Conservation (phyloP, 1,140 invertebrate genomes). For the Xylocopa sonorina region DNA sequence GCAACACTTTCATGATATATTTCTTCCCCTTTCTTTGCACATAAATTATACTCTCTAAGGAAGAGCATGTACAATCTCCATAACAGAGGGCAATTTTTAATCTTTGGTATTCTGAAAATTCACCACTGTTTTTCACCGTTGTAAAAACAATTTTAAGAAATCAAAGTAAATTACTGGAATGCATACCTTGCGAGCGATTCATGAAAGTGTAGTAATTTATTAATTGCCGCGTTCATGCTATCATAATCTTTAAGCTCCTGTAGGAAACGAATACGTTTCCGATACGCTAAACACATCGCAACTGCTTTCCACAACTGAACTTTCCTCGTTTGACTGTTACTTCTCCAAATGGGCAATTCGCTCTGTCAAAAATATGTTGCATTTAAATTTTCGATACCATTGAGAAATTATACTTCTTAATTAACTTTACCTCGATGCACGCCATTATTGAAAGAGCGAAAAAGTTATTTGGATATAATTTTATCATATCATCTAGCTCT, state of each 20-base stretch:
- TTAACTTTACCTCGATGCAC: constrained; percentile 73
- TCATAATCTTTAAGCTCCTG: constrained; percentile 60
- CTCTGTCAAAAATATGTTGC: constrained; percentile 67
- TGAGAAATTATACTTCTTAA: constrained; percentile 10
- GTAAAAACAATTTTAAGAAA: constrained; percentile 5
- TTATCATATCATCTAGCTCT: constrained; percentile 72
- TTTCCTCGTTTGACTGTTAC: constrained; percentile 62
- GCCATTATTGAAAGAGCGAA: constrained; percentile 80
- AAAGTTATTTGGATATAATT: constrained; percentile 83
- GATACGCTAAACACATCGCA: constrained; percentile 73
- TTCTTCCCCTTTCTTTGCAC: constrained; percentile 77
- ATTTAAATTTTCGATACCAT: background rate
- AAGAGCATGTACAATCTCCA: constrained; percentile 84
- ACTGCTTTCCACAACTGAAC: constrained; percentile 71
- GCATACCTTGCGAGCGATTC: constrained; percentile 68
- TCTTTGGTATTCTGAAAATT: constrained; percentile 71
- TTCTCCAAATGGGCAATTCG: constrained; percentile 75
- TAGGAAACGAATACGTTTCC: constrained; percentile 69
- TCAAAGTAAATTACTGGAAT: background rate
- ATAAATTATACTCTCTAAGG: constrained; percentile 76
- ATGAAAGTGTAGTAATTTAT: constrained; percentile 77
- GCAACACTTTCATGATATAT: constrained; percentile 76
- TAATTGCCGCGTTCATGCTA: constrained; percentile 69
- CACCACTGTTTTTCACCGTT: constrained; percentile 17
- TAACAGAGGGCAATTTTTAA: constrained; percentile 82